Conservation (phyloP, 37 sponge, comb jelly and placozoan species). For the Axinella damicornis region DNA sequence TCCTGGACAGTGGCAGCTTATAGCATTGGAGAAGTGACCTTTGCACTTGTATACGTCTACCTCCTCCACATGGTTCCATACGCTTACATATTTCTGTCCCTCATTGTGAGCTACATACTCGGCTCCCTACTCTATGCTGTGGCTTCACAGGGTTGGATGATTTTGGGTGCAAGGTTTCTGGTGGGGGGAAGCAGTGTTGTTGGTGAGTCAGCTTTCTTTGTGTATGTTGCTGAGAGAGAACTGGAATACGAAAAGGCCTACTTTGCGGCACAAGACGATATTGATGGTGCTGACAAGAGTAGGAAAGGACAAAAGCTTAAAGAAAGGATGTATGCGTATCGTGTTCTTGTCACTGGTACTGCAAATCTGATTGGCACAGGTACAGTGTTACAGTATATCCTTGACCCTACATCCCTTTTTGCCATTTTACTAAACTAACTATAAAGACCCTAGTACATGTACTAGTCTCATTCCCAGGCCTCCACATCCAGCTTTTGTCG, state of each 20-base stretch:
- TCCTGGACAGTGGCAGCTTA: constrained; percentile 27
- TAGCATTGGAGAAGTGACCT: constrained; percentile 20
- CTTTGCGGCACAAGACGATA: neutral
- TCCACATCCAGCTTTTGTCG: too few species aligned
- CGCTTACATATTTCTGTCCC: constrained; percentile 15
- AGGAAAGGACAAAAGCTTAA: neutral
- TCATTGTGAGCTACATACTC: neutral
- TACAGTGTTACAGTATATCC: neutral
- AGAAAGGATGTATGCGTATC: constrained; percentile 3
- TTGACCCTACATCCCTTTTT: too few species aligned
- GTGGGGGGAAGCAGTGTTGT: constrained; percentile 10
- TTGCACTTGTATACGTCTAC: constrained; percentile 8
- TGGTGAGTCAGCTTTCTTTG: neutral
- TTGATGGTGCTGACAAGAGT: neutral
- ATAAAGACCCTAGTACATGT: too few species aligned
- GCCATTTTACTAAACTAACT: too few species aligned
- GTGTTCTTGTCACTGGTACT: neutral
- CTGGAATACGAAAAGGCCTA: constrained; percentile 3
- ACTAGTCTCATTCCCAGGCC: too few species aligned
- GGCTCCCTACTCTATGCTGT: constrained; percentile 23
- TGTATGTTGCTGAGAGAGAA: constrained; percentile 22
- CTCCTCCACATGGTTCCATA: constrained; percentile 5
- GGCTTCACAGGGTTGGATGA: constrained; percentile 6
- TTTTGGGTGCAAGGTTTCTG: constrained; percentile 2
- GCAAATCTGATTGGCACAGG: constrained; percentile 31